Base-by-base conservation (phyloP, 2,888 invertebrate genomes). In the Hyposoter didymator region DNA sequence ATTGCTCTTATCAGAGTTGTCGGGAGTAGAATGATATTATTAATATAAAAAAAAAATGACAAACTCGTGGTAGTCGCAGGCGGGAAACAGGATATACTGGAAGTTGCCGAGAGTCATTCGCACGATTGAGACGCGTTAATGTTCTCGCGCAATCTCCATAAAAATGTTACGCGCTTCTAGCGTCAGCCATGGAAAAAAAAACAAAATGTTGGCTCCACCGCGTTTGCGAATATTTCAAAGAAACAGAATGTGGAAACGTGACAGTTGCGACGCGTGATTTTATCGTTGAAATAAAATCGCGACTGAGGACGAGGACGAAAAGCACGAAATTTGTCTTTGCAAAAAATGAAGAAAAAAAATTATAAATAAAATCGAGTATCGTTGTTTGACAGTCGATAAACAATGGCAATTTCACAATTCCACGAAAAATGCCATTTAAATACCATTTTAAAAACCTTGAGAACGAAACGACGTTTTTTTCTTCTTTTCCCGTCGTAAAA, bases 401-500 rank as follows among this genome's bases (percentile, higher is more conserved):
- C 39, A 35, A 47, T 32, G 64, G 45, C 22, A 2, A 45, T 64
- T 32, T 59, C 0, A 12, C 32, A 35, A 14, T 32, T 39, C 17
- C 0, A 6, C 7, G 35, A 55, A 22, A 22, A 45, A 59, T 28
- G 12, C 43, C 43, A 39, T 49, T 52, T 14, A 14, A 14, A 35
- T 22, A 39, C 12, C 47, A 66, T 8, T 17, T 49, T n/a, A 49
- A 22, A 19, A 62, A 22, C 43, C 6, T 70, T 28, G 52, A 79
- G 22, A 73, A 19, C 22, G 32, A 32, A 78, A 62, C 3, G 5
- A 35, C 6, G 22, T 43, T 45, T 39, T 72, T 45, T 45, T 39
- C 39, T 47, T 74, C 19, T 45, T 35, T 39, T 62, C 8, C 14
- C 22, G n/a, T 72, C 49, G 73, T 75, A 52, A 79, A 75, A 47